phyloP scores from a whole-genome alignment of 2,888 invertebrate species.

The Tenodera sinensis region DNA sequence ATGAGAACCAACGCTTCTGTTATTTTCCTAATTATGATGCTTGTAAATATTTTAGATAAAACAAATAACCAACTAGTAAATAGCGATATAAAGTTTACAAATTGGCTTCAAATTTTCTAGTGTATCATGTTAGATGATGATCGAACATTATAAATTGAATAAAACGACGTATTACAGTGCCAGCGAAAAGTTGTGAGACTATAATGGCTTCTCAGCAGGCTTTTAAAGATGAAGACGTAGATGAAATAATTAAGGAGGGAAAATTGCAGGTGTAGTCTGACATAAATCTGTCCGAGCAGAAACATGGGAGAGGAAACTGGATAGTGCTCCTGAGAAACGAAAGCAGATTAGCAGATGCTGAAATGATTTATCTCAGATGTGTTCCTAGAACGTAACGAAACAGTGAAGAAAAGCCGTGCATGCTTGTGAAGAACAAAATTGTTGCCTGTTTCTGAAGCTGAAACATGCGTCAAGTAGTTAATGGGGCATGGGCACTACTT shows the following conservation, averaged over 20 bases:
- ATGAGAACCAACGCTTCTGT: too few species aligned
- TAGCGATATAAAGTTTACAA: background rate
- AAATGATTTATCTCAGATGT: background rate
- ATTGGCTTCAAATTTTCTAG: background rate
- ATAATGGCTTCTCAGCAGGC: background rate
- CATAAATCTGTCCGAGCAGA: background rate
- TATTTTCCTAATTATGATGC: too few species aligned
- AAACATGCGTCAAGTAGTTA: too few species aligned
- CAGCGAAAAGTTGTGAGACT: background rate
- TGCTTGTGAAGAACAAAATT: too few species aligned
- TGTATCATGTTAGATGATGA: background rate
- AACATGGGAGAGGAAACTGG: background rate
- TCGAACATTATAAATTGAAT: background rate
- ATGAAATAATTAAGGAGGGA: background rate
- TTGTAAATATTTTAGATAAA: background rate
- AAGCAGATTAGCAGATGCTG: background rate
- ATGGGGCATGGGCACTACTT: too few species aligned
- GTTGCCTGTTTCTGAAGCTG: too few species aligned
- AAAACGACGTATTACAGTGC: background rate
- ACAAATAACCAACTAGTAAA: background rate
- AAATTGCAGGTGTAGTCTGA: background rate
- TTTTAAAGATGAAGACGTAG: background rate
- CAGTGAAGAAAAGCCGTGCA: too few species aligned
- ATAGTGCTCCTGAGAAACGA: background rate
- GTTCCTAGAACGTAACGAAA: background rate